A percentile compares a stretch with the other conserved stretches of the same genome.
These are phyloP conservation scores for Dolichomitus sp. DNA, from an alignment of 2,888 invertebrate genomes.

Conservation along the genomic window DNA sequence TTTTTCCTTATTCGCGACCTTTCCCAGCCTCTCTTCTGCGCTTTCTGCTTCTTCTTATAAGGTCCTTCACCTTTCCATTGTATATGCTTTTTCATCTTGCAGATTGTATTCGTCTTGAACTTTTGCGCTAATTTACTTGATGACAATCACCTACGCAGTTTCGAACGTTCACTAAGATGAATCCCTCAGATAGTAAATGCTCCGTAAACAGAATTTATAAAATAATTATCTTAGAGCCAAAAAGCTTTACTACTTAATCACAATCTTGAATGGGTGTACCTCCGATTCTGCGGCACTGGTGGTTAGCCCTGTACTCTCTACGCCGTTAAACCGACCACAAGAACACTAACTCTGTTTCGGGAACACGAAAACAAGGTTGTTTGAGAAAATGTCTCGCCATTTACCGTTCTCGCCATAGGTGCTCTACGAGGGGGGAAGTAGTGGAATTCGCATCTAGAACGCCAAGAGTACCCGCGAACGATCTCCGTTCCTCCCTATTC, in stretches of 20 bases:
- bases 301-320: constrained; percentile 15
- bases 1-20: constrained; percentile 7
- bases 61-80: neutral
- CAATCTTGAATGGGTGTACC: neutral
- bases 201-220: neutral
- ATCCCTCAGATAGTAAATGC: neutral
- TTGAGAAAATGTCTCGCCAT: constrained; percentile 68
- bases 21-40: neutral
- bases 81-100: neutral
- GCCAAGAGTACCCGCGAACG: constrained; percentile 29
- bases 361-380: constrained; percentile 68
- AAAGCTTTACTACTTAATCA: neutral
- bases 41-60: neutral
- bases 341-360: constrained; percentile 68
- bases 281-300: neutral
- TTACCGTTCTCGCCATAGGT: constrained; percentile 45
- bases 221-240: neutral
- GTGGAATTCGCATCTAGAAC: constrained; percentile 20
- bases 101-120: neutral
- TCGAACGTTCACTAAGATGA: neutral
- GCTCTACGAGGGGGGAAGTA: neutral
- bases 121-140: constrained; percentile 2
- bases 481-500: constrained; percentile 3
- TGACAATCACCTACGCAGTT: neutral
- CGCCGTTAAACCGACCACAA: constrained; percentile 18